Percentiles rank a stretch among this genome's conserved stretches.
phyloP scores from a whole-genome alignment of 2,797 vertebrate genomes.

The Molossus molossus region DNA sequence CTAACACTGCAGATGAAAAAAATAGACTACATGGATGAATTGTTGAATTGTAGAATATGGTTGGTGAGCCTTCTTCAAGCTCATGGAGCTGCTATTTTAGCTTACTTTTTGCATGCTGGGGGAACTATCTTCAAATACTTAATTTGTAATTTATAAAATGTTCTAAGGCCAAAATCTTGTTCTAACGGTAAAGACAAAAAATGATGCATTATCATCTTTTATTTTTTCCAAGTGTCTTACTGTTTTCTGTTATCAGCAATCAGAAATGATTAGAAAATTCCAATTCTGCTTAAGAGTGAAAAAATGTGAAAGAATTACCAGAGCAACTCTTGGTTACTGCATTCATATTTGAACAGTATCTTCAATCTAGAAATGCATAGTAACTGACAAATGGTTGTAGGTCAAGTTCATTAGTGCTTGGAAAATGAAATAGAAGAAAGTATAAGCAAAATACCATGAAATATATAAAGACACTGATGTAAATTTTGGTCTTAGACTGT shows the following conservation, averaged over 20 bases:
- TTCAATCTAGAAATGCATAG: constrained; percentile 2
- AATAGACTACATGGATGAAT: background rate
- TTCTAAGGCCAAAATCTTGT: background rate
- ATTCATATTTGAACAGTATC: constrained; percentile 9
- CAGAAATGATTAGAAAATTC: constrained; percentile 42
- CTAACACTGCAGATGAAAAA: background rate
- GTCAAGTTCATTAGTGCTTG: constrained; percentile 8
- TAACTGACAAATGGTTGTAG: background rate
- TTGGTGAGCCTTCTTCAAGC: background rate
- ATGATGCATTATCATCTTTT: background rate
- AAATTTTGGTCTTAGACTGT: background rate
- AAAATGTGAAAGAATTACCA: constrained; percentile 27
- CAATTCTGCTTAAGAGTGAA: constrained; percentile 48
- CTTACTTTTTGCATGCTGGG: background rate
- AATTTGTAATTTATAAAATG: background rate
- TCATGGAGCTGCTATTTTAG: background rate
- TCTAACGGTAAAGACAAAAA: constrained; percentile 19
- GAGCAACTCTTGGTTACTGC: background rate
- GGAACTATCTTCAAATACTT: constrained; percentile 1
- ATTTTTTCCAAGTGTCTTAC: background rate
- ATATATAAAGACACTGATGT: background rate
- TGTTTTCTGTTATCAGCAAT: constrained; percentile 2
- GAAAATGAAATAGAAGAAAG: background rate
- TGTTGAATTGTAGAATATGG: background rate
- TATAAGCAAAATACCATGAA: background rate